Conservation (phyloP, 2,888 invertebrate species). For the Eurytoma californica region DNA sequence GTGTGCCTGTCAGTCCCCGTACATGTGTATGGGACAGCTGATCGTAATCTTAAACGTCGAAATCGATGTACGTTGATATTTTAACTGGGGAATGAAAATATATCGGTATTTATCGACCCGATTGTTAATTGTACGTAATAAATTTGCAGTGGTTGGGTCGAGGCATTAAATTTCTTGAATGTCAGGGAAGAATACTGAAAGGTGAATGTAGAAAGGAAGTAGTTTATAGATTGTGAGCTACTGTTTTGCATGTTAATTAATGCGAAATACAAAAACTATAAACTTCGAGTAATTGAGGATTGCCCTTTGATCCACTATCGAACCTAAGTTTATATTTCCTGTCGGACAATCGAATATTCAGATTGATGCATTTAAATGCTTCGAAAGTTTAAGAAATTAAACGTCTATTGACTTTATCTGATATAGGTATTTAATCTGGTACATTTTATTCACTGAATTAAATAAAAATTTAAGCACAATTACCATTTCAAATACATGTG, state of each 20-base stretch:
- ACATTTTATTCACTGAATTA: constrained; percentile 15
- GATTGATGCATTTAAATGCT: background rate
- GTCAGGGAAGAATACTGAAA: no score
- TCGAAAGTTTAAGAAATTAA: constrained; percentile 3
- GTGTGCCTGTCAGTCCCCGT: background rate
- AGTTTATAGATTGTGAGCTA: no score
- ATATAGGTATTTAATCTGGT: background rate
- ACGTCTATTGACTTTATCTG: background rate
- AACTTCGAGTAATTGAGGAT: no score
- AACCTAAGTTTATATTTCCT: no score
- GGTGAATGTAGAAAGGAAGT: no score
- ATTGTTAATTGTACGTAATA: constrained; percentile 19
- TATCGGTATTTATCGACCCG: background rate
- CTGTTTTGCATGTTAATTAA: no score
- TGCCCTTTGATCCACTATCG: no score
- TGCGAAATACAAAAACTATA: no score
- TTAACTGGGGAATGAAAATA: background rate
- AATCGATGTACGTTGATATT: constrained; percentile 36
- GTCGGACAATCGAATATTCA: no score
- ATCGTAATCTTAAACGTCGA: constrained; percentile 43
- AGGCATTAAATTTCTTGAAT: no score
- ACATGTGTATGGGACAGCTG: constrained; percentile 1
- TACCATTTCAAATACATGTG: constrained; percentile 27
- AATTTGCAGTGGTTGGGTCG: no score
- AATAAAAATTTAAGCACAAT: constrained; percentile 15